Evolutionary conservation across 2,888 invertebrate species (phyloP), one percentile per base, ranked within the genome.

Genomic region (Agrypnus murinus): DNA sequence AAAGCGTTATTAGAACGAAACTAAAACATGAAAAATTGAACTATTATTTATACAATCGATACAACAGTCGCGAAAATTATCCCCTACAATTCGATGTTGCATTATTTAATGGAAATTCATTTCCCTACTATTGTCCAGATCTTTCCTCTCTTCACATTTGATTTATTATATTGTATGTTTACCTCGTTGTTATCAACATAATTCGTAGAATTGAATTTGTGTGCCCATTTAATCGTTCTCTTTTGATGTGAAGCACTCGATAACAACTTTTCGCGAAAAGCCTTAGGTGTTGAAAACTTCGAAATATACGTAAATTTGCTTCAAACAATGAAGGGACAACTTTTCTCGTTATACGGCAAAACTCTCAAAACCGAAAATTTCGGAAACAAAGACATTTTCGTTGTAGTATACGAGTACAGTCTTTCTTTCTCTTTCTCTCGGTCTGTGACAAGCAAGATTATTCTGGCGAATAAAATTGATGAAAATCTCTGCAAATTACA

Each of bases 271-370:
- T 25, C n/a, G 17, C 46, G 17, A 50, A 25, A 50, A 50, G 43
- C 43, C 43, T 15, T 43, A 43, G 12, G 50, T 50, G 50, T 50
- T 32, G 50, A 50, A 31, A 50, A 50, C 50, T 31, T 50, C 31
- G 25, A 50, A 50, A 31, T 25, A 50, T 50, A 31, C 50, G 50
- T 50, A 50, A 50, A 50, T 50, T 50, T 50, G 50, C 31, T 50
- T 19, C 31, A 50, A 50, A 50, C 50, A 50, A 50, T 50, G 31
- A 31, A 50, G 50, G 50, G 50, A 43, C 19, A 50, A 50, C 31
- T 50, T 50, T 50, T 50, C 50, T 50, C 50, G 50, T 50, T 50
- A 50, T 17, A 50, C n/a, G 31, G 46, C 31, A 50, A 25, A 25
- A 25, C 25, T 25, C 25, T 50, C 31, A 50, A 31, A 25, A 50